Evolutionary conservation across 2,888 invertebrate genomes (phyloP).

Genomic region (Pyrgus malvae): DNA sequence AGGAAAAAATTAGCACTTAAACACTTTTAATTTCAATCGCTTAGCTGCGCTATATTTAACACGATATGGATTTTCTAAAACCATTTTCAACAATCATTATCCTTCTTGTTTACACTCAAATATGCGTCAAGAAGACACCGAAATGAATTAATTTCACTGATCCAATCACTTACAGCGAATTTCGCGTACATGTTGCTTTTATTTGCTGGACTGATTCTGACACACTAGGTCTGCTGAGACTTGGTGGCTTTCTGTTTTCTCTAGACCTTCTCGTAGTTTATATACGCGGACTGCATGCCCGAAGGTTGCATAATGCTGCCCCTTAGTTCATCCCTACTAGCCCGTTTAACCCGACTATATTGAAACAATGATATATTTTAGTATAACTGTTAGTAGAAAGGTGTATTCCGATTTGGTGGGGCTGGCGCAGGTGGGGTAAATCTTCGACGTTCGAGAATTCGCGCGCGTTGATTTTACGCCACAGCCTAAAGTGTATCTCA

Average conservation of each 20-base stretch:
- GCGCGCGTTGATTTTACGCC: conserved; percentile 20
- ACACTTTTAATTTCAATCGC: too few relatives aligned
- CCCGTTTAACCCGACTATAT: conserved; percentile 55
- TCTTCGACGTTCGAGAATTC: conserved; percentile 34
- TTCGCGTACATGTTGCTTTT: conserved; percentile 75
- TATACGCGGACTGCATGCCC: conserved; percentile 60
- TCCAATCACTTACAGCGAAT: conserved; percentile 68
- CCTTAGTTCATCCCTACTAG: conserved; percentile 73
- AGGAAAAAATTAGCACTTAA: too few relatives aligned
- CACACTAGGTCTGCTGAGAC: conserved; percentile 59
- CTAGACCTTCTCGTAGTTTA: conserved; percentile 61
- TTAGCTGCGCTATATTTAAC: too few relatives aligned
- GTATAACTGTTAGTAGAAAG: conserved; percentile 42
- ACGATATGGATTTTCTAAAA: too few relatives aligned
- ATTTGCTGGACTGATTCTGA: conserved; percentile 71
- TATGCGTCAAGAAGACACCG: not conserved
- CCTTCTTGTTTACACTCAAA: not conserved
- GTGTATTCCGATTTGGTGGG: conserved; percentile 50
- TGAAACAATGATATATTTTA: conserved; percentile 49
- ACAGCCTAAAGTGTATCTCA: conserved; percentile 21
- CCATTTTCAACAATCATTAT: too few relatives aligned
- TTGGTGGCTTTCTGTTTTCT: conserved; percentile 67
- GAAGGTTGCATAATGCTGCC: conserved; percentile 69
- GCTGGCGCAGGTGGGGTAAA: conserved; percentile 56
- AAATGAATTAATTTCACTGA: not conserved